Evolutionary conservation across 2,797 vertebrate species (phyloP), one percentile per base, ranked within the genome.

Genomic region (Sciurus carolinensis): DNA sequence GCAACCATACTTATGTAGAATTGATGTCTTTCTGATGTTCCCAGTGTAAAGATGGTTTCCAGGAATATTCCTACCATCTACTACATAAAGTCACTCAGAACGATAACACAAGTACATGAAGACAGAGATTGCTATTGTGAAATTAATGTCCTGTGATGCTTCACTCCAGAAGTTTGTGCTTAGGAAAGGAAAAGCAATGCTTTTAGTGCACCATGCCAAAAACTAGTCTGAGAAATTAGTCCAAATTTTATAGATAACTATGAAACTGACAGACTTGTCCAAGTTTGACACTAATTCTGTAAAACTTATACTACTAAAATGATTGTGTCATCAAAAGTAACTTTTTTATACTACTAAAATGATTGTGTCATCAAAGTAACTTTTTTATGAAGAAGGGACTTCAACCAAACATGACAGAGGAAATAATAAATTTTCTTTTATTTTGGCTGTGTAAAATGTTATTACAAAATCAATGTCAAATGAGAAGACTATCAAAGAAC

Each of bases 231-330:
- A 87, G 15, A 86, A 91, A 47, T 88, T 24, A 66, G n/a, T 66
- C 8, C 44, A 81, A 81, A 59, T 73, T 24, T 69, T 69, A n/a
- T 14, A 47, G 18, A 80, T 44, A 87, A 81, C 73, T 69, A 86
- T 83, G 30, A 92, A 72, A 72, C 10, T 52, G 8, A 80, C 7
- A 81, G 59, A 86, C 2, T 11, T 52, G 84, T 94, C 52, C 44
- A 86, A 91, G 71, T 57, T 80, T 62, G 57, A 42, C 7, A 84
- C n/a, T 59, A 83, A 82, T 79, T 14, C 47, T 62, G 54, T 6
- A 47, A 90, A 95, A 42, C 47, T 64, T 88, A 33, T 20, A 57
- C 67, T 50, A 79, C 3, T 30, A 92, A 90, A 82, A 80, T n/a
- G 15, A 39, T 8, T 76, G 3, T 33, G 33, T 62, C 42, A 10